Evolutionary conservation across 2,797 vertebrate species (phyloP).

Genomic region (Muscicapa comitata): DNA sequence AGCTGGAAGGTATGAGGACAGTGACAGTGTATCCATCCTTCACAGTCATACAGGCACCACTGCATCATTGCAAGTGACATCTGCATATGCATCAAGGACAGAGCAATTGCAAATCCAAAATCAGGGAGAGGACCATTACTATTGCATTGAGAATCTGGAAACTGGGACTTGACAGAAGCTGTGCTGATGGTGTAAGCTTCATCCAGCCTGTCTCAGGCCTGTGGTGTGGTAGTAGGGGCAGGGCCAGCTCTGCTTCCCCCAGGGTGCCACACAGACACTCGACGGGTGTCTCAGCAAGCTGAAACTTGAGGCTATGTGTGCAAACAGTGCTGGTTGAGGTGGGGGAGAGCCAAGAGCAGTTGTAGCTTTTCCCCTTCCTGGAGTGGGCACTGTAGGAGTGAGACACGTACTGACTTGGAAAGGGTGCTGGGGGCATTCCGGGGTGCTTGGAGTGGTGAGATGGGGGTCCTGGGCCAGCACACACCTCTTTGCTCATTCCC

Average conservation of each 20-base stretch:
- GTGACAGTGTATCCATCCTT: background rate
- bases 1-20: background rate
- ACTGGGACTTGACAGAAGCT: background rate
- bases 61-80: background rate
- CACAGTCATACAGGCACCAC: accelerated
- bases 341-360: background rate
- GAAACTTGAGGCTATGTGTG: background rate
- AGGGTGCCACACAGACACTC: accelerated
- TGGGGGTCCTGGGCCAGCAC: no score
- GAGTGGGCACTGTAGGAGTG: background rate
- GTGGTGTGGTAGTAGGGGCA: background rate
- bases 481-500: no score
- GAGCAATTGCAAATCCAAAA: background rate
- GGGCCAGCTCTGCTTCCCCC: background rate
- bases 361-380: background rate
- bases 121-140: background rate
- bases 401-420: accelerated
- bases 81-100: background rate
- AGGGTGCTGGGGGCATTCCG: background rate
- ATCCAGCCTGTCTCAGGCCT: background rate
- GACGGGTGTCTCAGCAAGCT: accelerated
- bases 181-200: background rate
- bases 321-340: background rate
- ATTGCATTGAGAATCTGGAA: background rate
- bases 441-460: no score